Percentiles rank a stretch among this genome's conserved stretches.
Conservation (phyloP, 2,888 invertebrate genomes). For the Melanotus villosus region DNA sequence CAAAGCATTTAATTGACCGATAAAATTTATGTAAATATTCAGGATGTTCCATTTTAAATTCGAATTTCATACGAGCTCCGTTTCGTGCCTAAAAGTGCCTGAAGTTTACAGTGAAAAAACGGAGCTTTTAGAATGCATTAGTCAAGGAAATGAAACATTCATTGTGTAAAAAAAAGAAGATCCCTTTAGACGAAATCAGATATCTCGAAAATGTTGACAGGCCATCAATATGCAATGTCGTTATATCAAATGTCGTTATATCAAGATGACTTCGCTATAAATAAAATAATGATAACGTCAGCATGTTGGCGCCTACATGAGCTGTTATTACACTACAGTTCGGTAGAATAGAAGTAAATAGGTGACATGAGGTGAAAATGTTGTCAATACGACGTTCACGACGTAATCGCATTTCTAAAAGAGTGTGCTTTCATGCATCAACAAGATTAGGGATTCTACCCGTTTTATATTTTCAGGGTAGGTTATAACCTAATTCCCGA, state of each 20-base stretch:
- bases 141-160: conserved; percentile 40
- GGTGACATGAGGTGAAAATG: conserved; percentile 32
- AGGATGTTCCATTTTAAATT: too few relatives aligned
- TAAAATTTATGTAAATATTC: too few relatives aligned
- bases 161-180: conserved; percentile 29
- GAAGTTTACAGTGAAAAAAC: too few relatives aligned
- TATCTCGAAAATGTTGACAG: conserved; percentile 34
- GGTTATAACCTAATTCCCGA: neutral
- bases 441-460: conserved; percentile 1
- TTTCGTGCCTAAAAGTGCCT: too few relatives aligned
- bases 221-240: conserved; percentile 40
- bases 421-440: conserved; percentile 3
- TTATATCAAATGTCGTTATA: conserved; percentile 41
- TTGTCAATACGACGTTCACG: conserved; percentile 26
- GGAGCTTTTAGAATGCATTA: conserved; percentile 34
- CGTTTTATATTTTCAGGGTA: neutral
- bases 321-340: conserved; percentile 28
- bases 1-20: too few relatives aligned
- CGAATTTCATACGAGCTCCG: too few relatives aligned
- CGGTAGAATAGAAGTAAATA: conserved; percentile 31
- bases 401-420: conserved; percentile 17
- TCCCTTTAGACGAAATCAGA: conserved; percentile 36
- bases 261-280: conserved; percentile 40
- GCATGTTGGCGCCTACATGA: conserved; percentile 27
- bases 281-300: conserved; percentile 44